Evolutionary conservation across 1,140 invertebrate genomes (phyloP), one percentile per base, ranked within the genome.

Genomic region (Manduca sexta): DNA sequence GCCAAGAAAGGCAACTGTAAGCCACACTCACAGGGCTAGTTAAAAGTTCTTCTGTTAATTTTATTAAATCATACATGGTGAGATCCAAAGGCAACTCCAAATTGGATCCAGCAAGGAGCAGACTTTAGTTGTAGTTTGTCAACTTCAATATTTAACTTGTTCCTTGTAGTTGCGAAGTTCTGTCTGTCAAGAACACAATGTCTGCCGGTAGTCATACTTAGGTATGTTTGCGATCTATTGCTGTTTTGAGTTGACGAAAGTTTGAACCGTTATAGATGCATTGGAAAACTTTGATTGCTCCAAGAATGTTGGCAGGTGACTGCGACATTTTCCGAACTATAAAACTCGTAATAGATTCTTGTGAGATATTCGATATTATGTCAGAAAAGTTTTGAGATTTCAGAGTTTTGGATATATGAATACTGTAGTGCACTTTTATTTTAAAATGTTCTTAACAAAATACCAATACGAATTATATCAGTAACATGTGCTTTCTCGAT

Each of bases 141-240:
- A 70, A 70, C 59, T 70, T 60, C 59, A 70, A 70, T 70, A 70
- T 70, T 70, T 65, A 65, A 70, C 59, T 70, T 68, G 56, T 55
- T 49, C 52, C 49, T 52, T 58, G 56, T 61, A 62, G 56, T 66
- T 56, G 29, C 52, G 35, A 65, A 63, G 54, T 69, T 69, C 52
- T 52, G 52, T 53, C 56, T 66, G 53, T 61, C 64, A 58, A 57
- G 60, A 64, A 60, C 52, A 64, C 58, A 64, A 62, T 59, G 47
- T 52, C 49, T 60, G 56, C 52, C 47, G 37, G 43, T 43, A 50
- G 53, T 38, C 43, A 50, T 47, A 42, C 38, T 53, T 46, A 17
- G 12, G 21, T 50, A 39, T 56, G 39, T 48, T 48, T 49, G 42
- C 35, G 26, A 55, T 55, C 46, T 49, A 49, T 55, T 45, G 52